Base-by-base conservation (phyloP, 2,888 invertebrate genomes). In the Andrena camellia region DNA sequence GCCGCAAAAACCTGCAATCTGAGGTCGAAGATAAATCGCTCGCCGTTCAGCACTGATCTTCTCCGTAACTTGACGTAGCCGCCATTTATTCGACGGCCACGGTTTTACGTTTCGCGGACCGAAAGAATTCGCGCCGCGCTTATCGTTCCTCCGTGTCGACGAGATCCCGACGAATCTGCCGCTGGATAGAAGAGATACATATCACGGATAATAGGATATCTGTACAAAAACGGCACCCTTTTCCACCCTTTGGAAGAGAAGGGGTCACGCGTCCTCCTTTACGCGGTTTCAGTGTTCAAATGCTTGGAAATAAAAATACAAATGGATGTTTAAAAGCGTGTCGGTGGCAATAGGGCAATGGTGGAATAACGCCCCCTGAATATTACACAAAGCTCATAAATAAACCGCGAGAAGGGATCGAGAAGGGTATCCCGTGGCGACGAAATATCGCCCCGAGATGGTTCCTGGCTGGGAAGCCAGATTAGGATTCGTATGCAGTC, bases 1-100 rank as follows among this genome's bases (percentile, higher is more conserved):
- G 72, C 90, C 90, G 90, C 89, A 89, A 91, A 91, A 92, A 91
- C 88, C 90, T 89, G 90, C 90, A 90, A 92, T 92, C 91, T 90
- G 86, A 88, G 90, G 85, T 89, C 84, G 87, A 89, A 89, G 91
- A 92, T 90, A 93, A 92, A 93, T 92, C 90, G 90, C 88, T 74
- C 77, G 74, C 73, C 86, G 87, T 84, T 70, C 77, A 60, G 63
- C 75, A 63, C 29, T 85, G 86, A 88, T 88, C 87, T 84, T 88
- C 78, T 59, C 17, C 75, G 78, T 86, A 82, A 82, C 88, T 81
- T 57, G 86, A 85, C 85, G 83, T 86, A 76, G 59, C 84, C 77
- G 82, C 83, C 85, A 83, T 88, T 88, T 88, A 81, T 86, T 85
- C 42, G 69, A 26, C n/a, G 75, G 4, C 8, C 54, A 57, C 71